These are phyloP conservation scores for Pammene fasciana DNA, from an alignment of 2,888 invertebrate species.

Conservation along the genomic window DNA sequence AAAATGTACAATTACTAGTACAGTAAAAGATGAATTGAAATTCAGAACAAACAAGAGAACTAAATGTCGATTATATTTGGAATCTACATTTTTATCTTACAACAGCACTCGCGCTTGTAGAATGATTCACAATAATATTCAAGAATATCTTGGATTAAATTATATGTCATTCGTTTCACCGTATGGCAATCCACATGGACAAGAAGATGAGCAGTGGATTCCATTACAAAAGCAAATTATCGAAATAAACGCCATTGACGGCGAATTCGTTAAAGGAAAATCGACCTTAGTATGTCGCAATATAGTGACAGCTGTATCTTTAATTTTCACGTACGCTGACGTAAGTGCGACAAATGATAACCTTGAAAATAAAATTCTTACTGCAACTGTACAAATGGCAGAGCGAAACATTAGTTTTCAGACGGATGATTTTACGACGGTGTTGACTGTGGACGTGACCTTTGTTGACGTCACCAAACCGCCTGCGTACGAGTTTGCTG, in stretches of 20 bases:
- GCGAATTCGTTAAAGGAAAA: slow-evolving; percentile 54
- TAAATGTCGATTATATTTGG: slow-evolving; percentile 67
- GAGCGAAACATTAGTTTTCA: slow-evolving; percentile 59
- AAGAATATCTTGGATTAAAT: slow-evolving; percentile 52
- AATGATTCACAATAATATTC: slow-evolving; percentile 61
- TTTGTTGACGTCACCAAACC: slow-evolving; percentile 70
- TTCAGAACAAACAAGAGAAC: slow-evolving; percentile 78
- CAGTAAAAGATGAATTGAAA: slow-evolving; percentile 62
- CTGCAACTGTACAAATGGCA: slow-evolving; percentile 51
- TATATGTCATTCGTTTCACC: slow-evolving; percentile 60
- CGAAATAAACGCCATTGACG: slow-evolving; percentile 54
- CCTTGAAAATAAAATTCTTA: slow-evolving; percentile 61
- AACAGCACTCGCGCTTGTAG: slow-evolving; percentile 61
- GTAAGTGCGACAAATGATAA: slow-evolving; percentile 49
- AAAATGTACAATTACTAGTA: slow-evolving; percentile 66
- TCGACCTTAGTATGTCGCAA: slow-evolving; percentile 65
- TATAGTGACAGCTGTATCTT: slow-evolving; percentile 60
- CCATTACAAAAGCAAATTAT: slow-evolving; percentile 47
- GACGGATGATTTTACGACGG: slow-evolving; percentile 57
- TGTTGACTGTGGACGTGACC: slow-evolving; percentile 65
- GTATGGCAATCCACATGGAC: slow-evolving; percentile 63
- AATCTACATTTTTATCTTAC: slow-evolving; percentile 42
- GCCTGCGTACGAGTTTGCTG: slow-evolving; percentile 70
- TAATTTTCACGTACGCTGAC: slow-evolving; percentile 61
- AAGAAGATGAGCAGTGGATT: slow-evolving; percentile 66